phyloP scores from a whole-genome alignment of 2,113 vertebrate genomes.

The Lates calcarifer region DNA sequence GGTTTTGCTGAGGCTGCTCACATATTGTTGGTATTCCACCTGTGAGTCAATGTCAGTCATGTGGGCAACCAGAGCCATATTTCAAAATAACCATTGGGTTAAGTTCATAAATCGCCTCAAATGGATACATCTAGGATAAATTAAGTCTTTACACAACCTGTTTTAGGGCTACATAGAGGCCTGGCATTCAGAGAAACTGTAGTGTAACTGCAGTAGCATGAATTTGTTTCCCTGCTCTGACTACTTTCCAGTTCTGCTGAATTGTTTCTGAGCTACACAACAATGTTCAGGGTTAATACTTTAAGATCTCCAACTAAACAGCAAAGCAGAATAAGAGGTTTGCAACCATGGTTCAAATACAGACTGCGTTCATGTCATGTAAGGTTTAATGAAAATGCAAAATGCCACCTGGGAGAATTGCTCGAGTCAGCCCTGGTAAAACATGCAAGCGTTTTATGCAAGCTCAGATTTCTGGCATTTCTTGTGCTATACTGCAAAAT shows the following conservation, averaged over 20 bases:
- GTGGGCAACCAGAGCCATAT: too few species aligned
- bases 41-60: too few species aligned
- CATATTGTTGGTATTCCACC: too few species aligned
- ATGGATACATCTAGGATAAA: not conserved
- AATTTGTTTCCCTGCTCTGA: not conserved
- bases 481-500: not conserved
- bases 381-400: conserved; percentile 45
- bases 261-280: not conserved
- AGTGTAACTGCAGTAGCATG: not conserved
- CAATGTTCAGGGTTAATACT: not conserved
- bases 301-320: not conserved
- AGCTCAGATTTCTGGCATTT: conserved; percentile 6
- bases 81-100: too few species aligned
- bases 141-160: not conserved
- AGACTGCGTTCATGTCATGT: conserved; percentile 13
- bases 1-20: too few species aligned
- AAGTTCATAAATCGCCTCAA: conserved; percentile 15
- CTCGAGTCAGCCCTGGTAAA: conserved; percentile 10
- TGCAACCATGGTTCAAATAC: not conserved
- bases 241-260: not conserved
- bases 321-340: not conserved
- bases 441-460: not conserved
- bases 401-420: conserved; percentile 18
- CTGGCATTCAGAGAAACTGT: not conserved
- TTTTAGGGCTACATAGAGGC: not conserved